Evolutionary conservation across 2,113 vertebrate species (phyloP).

Genomic region (Corythoichthys intestinalis): DNA sequence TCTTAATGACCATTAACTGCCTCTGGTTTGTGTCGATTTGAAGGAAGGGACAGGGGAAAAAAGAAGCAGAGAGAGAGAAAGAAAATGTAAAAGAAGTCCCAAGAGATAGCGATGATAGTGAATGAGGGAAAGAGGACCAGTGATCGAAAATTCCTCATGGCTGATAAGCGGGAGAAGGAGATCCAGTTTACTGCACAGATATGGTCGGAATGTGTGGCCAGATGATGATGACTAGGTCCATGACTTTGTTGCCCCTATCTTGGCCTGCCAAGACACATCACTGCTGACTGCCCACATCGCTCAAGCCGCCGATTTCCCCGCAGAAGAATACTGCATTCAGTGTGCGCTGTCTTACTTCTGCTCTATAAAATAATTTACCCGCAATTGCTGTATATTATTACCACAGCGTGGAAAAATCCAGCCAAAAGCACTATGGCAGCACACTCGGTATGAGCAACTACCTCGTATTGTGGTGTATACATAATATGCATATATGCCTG

Average conservation of each 20-base stretch:
- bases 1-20: slow-evolving; percentile 72
- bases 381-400: slow-evolving; percentile 42
- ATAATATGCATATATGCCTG: slow-evolving; percentile 42
- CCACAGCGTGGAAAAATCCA: slow-evolving; percentile 10
- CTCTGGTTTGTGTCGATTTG: slow-evolving; percentile 67
- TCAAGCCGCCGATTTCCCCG: slow-evolving; percentile 34
- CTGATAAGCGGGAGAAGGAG: slow-evolving; percentile 78
- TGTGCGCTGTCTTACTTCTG: slow-evolving; percentile 25
- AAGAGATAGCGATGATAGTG: slow-evolving; percentile 34
- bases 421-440: slow-evolving; percentile 35
- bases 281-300: slow-evolving; percentile 46
- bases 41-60: slow-evolving; percentile 57
- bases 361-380: slow-evolving; percentile 33
- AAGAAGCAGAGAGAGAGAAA: slow-evolving; percentile 20
- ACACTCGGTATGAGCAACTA: slow-evolving; percentile 15
- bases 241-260: slow-evolving; percentile 69
- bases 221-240: slow-evolving; percentile 71
- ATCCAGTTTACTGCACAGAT: slow-evolving; percentile 81
- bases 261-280: slow-evolving; percentile 71
- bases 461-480: slow-evolving; percentile 30
- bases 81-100: slow-evolving; percentile 25
- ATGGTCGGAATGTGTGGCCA: slow-evolving; percentile 74
- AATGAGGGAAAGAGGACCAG: slow-evolving; percentile 51
- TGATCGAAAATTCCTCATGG: slow-evolving; percentile 75
- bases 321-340: slow-evolving; percentile 35